Evolutionary conservation across 2,797 vertebrate species (phyloP).

Genomic region (Xiphophorus birchmanni): DNA sequence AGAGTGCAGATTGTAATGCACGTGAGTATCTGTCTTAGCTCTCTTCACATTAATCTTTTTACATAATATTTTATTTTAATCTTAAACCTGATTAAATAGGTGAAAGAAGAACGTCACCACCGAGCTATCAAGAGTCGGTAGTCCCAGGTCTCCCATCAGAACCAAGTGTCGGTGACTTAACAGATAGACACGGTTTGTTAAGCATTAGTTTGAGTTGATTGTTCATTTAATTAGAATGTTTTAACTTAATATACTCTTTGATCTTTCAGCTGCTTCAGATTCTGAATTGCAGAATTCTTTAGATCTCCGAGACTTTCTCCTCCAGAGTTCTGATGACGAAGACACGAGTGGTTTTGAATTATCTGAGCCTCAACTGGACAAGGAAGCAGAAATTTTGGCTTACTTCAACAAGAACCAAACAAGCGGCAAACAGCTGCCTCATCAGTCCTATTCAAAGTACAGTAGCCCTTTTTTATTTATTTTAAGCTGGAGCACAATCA

Average conservation of each 20-base stretch:
- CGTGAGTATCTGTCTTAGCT: conserved; percentile 39
- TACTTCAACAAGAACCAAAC: conserved; percentile 64
- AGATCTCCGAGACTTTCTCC: conserved; percentile 76
- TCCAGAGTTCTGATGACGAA: conserved; percentile 76
- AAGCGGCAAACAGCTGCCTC: conserved; percentile 12
- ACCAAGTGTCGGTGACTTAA: conserved; percentile 44
- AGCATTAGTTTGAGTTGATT: neutral
- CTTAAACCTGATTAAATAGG: conserved; percentile 41
- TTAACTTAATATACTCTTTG: neutral
- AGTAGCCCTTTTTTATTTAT: conserved; percentile 7
- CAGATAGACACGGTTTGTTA: conserved; percentile 68
- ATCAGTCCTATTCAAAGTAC: conserved; percentile 54
- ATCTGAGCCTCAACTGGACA: conserved; percentile 65
- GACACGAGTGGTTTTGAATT: conserved; percentile 55
- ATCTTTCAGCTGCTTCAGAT: conserved; percentile 47
- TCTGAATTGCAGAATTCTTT: conserved; percentile 60
- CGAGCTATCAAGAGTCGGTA: conserved; percentile 61
- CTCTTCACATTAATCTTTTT: too few relatives aligned
- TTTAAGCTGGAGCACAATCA: neutral
- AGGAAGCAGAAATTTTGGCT: conserved; percentile 77
- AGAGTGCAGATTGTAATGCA: conserved; percentile 28
- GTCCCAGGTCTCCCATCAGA: conserved; percentile 48
- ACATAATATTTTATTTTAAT: conserved; percentile 16
- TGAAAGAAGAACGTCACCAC: conserved; percentile 43
- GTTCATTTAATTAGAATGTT: neutral